Conservation (phyloP, 2,113 vertebrate genomes). For the Psephotus haematonotus region DNA sequence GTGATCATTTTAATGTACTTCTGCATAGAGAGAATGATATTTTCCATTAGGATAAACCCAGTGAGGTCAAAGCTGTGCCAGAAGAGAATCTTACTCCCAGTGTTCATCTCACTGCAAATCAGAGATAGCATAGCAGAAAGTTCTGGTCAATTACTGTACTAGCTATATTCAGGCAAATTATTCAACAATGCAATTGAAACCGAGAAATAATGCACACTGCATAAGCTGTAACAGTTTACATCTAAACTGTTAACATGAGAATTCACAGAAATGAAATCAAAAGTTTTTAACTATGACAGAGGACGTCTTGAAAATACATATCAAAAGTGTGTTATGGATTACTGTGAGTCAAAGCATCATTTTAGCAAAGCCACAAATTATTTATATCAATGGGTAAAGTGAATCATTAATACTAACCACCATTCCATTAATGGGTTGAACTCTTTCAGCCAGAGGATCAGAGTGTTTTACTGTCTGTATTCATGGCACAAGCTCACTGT, state of each 20-base stretch:
- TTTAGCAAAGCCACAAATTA: conserved; percentile 28
- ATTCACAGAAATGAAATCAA: not conserved
- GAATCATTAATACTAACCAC: not conserved
- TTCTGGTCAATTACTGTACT: not conserved
- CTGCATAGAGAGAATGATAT: not conserved
- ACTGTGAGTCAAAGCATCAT: not conserved
- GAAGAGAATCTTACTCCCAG: not conserved
- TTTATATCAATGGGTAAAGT: not conserved
- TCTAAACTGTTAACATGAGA: not conserved
- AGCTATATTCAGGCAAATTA: not conserved
- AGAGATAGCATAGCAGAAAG: not conserved
- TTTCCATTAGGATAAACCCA: not conserved
- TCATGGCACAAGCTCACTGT: not conserved
- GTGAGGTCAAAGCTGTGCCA: not conserved
- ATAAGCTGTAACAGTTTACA: not conserved
- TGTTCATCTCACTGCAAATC: not conserved
- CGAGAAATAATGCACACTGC: conserved; percentile 12
- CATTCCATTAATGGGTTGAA: not conserved
- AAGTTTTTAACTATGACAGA: not conserved
- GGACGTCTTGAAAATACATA: conserved; percentile 34
- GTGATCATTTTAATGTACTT: not conserved
- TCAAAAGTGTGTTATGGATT: not conserved
- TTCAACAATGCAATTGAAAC: not conserved
- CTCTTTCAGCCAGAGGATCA: not conserved
- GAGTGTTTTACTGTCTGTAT: not conserved